These are phyloP conservation scores for Drepana arcuata DNA, from an alignment of 1,140 invertebrate species.

Conservation along the genomic window DNA sequence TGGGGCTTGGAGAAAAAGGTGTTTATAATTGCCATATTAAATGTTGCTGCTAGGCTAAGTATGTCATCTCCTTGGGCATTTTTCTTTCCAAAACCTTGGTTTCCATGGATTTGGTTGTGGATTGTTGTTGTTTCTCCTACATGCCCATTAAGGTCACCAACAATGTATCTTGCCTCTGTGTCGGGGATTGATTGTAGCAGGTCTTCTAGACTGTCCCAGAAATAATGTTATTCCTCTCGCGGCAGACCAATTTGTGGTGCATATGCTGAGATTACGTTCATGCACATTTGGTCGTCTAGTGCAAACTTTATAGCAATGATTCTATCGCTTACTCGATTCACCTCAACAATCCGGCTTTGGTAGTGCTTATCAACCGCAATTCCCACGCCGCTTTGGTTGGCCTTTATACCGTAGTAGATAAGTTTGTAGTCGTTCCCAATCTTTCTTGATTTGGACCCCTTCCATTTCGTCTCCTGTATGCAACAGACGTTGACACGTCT, in stretches of 20 bases:
- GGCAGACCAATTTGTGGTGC: conserved; percentile 17
- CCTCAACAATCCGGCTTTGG: conserved; percentile 12
- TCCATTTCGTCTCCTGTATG: conserved; percentile 21
- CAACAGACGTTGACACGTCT: conserved; percentile 12
- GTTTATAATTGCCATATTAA: conserved; percentile 12
- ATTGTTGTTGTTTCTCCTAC: conserved; percentile 3
- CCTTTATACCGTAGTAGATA: not conserved
- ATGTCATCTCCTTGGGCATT: conserved; percentile 10
- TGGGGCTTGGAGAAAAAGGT: conserved; percentile 1
- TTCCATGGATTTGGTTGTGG: conserved; percentile 9
- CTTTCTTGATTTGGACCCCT: conserved; percentile 13
- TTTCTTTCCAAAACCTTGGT: conserved; percentile 4
- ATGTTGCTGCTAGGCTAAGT: conserved; percentile 1
- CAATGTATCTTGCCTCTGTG: conserved; percentile 4
- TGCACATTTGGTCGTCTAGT: conserved; percentile 4
- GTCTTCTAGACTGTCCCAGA: too few relatives aligned
- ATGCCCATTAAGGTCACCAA: conserved; percentile 20
- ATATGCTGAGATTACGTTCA: conserved; percentile 14
- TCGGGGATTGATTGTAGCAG: conserved; percentile 1
- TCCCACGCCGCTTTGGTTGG: conserved; percentile 3
- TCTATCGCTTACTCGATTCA: conserved; percentile 15
- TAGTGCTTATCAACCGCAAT: conserved; percentile 10
- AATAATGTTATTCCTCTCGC: too few relatives aligned
- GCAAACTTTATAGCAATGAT: conserved; percentile 15
- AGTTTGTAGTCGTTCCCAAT: conserved; percentile 14